Base-by-base conservation (phyloP, 1,140 invertebrate species). In the Notospermus geniculatus region DNA sequence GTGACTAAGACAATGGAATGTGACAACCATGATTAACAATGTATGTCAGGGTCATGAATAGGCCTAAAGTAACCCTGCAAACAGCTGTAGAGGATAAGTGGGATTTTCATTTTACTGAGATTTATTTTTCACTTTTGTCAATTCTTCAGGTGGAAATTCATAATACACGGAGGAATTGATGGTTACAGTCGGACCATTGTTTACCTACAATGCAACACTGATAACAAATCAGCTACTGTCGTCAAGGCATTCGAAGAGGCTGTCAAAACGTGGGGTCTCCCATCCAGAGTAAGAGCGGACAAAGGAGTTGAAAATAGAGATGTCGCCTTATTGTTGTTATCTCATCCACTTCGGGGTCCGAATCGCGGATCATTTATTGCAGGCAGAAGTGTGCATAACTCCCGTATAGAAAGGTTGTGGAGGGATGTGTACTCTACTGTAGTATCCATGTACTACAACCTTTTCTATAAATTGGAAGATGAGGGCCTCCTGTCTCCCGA, bases 241-340 rank as follows among this genome's bases (percentile, higher is more conserved):
- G 4, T 50, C n/a, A 27, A 50, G 9, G 46, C n/a, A 4, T 50
- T 50, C n/a, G 46, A 50, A 23, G 46, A 50, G 25, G 46, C 46
- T 7, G 46, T 50, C 5, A n/a, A 23, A 23, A 50, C 4, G 25
- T 50, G 46, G 46, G 46, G 46, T 5, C n/a, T 50, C 4, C 46
- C 46, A 50, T 50, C 46, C 25, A 5, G 46, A 50, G 46, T 50
- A 23, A 5, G 25, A 23, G 46, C 46, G n/a, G 46, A 50, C 25
- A 19, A 23, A n/a, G 46, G 46, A 7, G 46, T 50, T 50, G 46
- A 50, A 50, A 50, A 50, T 50, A 5, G 46, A n/a, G 46, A 50
- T 50, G 46, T 50, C n/a, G 46, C 46, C n/a, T 27, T 50, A 4
- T 50, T 5, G 5, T 7, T 50, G 46, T n/a, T 50, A 7, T 23